Evolutionary conservation across 2,888 invertebrate species (phyloP).

Genomic region (Cheilosia scutellata): DNA sequence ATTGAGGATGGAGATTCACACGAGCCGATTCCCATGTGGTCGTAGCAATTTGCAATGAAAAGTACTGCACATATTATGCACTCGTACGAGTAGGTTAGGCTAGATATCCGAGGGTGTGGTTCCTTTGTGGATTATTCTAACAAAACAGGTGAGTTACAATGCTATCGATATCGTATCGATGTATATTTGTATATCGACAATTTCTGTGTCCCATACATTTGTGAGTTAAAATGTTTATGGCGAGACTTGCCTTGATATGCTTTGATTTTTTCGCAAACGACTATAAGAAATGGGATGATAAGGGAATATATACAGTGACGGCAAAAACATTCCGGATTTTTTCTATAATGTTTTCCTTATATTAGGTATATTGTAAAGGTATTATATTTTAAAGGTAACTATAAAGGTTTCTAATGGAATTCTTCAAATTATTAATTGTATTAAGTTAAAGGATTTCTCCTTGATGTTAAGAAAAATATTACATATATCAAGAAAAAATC

Average conservation of each 20-base stretch:
- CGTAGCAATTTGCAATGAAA: neutral
- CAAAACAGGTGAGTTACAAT: conserved; percentile 53
- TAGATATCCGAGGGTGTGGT: conserved; percentile 35
- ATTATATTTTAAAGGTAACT: too few species aligned
- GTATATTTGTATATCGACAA: conserved; percentile 3
- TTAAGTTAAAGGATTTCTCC: too few species aligned
- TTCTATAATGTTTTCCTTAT: too few species aligned
- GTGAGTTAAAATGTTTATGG: neutral
- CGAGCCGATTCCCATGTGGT: conserved; percentile 56
- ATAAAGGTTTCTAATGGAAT: too few species aligned
- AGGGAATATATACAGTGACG: neutral
- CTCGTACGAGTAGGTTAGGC: neutral
- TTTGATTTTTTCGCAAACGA: conserved; percentile 2
- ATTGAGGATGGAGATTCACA: conserved; percentile 62
- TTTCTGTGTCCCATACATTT: conserved; percentile 9
- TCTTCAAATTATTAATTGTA: too few species aligned
- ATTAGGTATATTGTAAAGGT: too few species aligned
- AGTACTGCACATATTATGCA: conserved; percentile 1
- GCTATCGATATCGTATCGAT: conserved; percentile 29
- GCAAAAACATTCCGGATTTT: too few species aligned
- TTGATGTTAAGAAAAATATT: too few species aligned
- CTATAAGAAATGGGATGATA: neutral
- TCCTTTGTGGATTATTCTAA: conserved; percentile 6
- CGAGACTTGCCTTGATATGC: neutral
- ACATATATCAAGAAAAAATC: too few species aligned